These are phyloP conservation scores for Smittia aterrima DNA, from an alignment of 2,888 invertebrate species.

Conservation along the genomic window DNA sequence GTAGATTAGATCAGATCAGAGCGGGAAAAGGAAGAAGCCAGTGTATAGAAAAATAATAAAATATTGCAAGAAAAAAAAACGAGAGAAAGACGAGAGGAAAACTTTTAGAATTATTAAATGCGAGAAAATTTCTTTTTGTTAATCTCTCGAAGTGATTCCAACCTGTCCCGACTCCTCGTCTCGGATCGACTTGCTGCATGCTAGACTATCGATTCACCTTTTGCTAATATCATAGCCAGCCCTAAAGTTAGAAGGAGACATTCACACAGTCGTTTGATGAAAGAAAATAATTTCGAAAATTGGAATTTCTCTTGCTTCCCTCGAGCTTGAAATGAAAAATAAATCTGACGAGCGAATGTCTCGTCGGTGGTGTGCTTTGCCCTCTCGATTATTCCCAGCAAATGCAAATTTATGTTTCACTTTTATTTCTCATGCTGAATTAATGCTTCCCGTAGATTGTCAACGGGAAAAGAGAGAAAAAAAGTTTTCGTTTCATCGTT, in stretches of 20 bases:
- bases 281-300: conserved; percentile 24
- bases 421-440: conserved; percentile 8
- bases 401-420: conserved; percentile 10
- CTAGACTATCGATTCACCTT: background rate
- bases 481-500: background rate
- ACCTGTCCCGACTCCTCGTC: background rate
- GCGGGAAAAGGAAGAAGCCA: background rate
- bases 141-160: background rate
- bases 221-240: background rate
- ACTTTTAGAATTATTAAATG: conserved; percentile 18
- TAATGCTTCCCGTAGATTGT: conserved; percentile 16
- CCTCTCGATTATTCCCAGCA: background rate
- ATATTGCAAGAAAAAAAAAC: background rate
- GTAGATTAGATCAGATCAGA: conserved; percentile 23
- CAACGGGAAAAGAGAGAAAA: background rate
- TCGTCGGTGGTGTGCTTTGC: conserved; percentile 16
- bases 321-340: conserved; percentile 16
- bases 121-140: background rate
- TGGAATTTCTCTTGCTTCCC: conserved; percentile 4
- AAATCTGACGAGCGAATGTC: conserved; percentile 27
- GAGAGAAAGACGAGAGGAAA: background rate
- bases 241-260: background rate
- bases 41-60: conserved; percentile 15
- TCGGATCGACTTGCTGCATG: background rate
- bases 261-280: background rate